Evolutionary conservation across 2,797 vertebrate genomes (phyloP).

Genomic region (Halcyon smyrnensis): DNA sequence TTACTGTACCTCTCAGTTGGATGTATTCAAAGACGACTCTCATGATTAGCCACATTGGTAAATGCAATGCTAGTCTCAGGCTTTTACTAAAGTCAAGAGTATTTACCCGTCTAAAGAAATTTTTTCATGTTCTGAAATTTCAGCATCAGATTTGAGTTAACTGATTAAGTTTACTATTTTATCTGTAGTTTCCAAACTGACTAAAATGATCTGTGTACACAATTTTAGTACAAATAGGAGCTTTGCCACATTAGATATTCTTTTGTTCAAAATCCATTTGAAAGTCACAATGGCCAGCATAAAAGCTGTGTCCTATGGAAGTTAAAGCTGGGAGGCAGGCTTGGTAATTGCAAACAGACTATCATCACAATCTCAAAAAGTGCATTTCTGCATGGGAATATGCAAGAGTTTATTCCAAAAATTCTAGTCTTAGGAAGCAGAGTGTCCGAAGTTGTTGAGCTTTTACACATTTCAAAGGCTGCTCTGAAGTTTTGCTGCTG

Average conservation of each 20-base stretch:
- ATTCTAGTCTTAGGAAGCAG: background rate
- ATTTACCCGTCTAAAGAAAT: background rate
- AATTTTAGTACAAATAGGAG: constrained; percentile 29
- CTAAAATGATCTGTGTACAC: background rate
- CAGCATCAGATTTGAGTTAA: background rate
- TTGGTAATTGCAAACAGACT: constrained; percentile 6
- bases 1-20: background rate
- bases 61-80: background rate
- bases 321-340: constrained; percentile 14
- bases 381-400: background rate
- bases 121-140: background rate
- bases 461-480: background rate
- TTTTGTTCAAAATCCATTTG: constrained; percentile 50
- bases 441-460: background rate
- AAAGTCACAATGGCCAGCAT: constrained; percentile 33
- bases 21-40: background rate
- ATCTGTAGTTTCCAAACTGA: background rate
- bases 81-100: background rate
- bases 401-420: background rate
- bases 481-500: background rate
- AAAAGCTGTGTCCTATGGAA: constrained; percentile 16
- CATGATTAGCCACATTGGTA: background rate
- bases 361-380: background rate
- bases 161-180: constrained; percentile 15
- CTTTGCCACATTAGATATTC: constrained; percentile 57